Evolutionary conservation across 2,888 invertebrate genomes (phyloP).

Genomic region (Chloromyia formosa): DNA sequence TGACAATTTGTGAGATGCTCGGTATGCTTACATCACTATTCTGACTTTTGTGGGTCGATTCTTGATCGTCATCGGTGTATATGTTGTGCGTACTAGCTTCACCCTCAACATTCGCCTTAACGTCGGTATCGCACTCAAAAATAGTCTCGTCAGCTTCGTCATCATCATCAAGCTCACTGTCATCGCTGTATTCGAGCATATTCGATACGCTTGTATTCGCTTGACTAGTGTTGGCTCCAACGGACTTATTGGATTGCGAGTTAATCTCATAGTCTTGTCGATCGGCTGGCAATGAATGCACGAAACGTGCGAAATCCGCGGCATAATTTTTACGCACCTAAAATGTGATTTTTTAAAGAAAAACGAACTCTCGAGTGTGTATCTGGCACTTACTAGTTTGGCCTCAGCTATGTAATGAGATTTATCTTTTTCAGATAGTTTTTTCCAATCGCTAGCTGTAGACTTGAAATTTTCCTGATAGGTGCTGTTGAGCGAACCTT

Average conservation of each 20-base stretch:
- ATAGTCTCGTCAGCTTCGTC: not conserved
- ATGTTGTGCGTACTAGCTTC: not conserved
- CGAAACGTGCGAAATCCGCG: slow-evolving; percentile 3
- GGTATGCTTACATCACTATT: too few species aligned
- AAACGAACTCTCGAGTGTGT: too few species aligned
- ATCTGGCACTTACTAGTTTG: not conserved
- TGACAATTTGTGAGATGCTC: too few species aligned
- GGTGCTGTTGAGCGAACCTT: not conserved
- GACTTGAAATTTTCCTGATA: not conserved
- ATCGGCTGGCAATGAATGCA: not conserved
- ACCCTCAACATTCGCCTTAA: too few species aligned
- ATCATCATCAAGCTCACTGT: not conserved
- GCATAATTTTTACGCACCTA: slow-evolving; percentile 4
- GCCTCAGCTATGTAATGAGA: not conserved
- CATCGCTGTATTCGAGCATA: not conserved
- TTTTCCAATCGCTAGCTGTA: not conserved
- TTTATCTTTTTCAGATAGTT: not conserved
- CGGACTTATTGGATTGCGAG: not conserved
- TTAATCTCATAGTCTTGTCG: not conserved
- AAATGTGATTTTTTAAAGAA: too few species aligned
- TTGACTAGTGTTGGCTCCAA: not conserved
- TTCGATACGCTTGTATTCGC: not conserved
- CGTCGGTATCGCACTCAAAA: not conserved
- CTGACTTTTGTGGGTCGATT: not conserved
- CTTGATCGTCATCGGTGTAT: not conserved